These are phyloP conservation scores for Psittacula echo DNA, from an alignment of 2,797 vertebrate genomes.

Conservation along the genomic window DNA sequence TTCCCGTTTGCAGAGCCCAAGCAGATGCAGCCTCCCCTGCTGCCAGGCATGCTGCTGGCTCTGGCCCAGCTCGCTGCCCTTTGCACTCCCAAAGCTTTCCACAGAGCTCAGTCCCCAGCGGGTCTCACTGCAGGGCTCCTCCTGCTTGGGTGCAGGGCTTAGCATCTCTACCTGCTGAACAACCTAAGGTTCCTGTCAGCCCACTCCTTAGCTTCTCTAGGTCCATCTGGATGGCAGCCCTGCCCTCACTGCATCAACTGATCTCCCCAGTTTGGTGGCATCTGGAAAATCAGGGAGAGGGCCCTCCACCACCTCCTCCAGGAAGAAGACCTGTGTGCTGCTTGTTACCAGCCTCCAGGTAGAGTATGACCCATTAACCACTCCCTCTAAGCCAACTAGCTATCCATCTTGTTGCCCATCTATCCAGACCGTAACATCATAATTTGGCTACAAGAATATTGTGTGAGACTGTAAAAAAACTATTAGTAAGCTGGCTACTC, in stretches of 20 bases:
- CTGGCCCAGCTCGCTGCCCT: accelerated
- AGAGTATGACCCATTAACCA: not conserved
- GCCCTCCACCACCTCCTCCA: not conserved
- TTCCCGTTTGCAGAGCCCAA: accelerated
- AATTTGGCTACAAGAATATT: not conserved
- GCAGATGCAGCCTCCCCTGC: not conserved
- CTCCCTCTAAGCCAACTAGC: not conserved
- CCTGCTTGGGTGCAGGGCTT: not conserved
- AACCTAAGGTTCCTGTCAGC: not conserved
- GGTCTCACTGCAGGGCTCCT: not conserved
- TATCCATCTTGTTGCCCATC: not conserved
- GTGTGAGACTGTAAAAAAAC: not conserved
- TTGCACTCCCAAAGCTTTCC: accelerated
- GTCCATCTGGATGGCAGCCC: not conserved
- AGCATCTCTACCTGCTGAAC: not conserved
- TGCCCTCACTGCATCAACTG: not conserved
- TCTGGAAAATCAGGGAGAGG: accelerated
- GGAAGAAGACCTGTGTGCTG: not conserved
- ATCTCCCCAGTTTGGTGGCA: not conserved
- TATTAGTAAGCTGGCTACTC: not conserved
- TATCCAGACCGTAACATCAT: not conserved
- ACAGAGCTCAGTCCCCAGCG: not conserved
- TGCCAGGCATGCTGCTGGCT: not conserved
- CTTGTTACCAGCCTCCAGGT: not conserved
- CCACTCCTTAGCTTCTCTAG: not conserved